Evolutionary conservation across 2,113 vertebrate genomes (phyloP), one percentile per base, ranked within the genome.

Genomic region (Fukomys damarensis): DNA sequence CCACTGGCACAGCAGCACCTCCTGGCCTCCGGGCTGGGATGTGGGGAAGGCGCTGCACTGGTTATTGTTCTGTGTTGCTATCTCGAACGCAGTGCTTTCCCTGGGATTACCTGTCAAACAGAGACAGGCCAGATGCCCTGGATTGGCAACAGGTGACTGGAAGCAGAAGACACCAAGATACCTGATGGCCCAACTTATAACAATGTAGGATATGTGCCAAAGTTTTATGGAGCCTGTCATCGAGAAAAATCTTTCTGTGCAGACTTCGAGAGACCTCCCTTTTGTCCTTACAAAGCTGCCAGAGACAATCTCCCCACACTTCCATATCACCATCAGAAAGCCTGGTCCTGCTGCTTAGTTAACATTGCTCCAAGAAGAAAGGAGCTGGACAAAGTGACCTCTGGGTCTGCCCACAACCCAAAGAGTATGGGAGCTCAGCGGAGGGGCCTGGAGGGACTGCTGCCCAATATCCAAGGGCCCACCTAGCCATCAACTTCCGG

Each of bases 21-120:
- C 89, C 82, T 92, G 97, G 93, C 97, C 94, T 91, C 35, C 0
- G 89, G 96, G 95, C 96, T 89, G 96, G 96, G 94, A 95, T 97
- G 92, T 96, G 96, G 82, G 70, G 93, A 94, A 68, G n/a, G 70
- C 94, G 58, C 85, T 81, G 35, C n/a, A 28, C 66, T 46, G 68
- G 94, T 59, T 93, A 95, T 81, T 66, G 43, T 61, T 87, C 93
- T 95, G 74, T 86, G 76, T 80, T 92, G 68, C 85, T 93, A 66
- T 95, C 96, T 96, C 95, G 88, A 85, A 56, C 26, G 56, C 89
- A 89, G 81, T 92, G 70, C 97, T 94, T 94, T 90, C 49, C 96
- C 65, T 81, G 93, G 94, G 95, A 88, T 90, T 32, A 58, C 84
- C 81, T 87, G 80, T 92, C 94, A 94, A 38, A 91, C 89, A 82